Percentiles rank a stretch among this genome's conserved stretches.
Conservation (phyloP, 2,888 invertebrate genomes). For the Notocelia uddmanniana region DNA sequence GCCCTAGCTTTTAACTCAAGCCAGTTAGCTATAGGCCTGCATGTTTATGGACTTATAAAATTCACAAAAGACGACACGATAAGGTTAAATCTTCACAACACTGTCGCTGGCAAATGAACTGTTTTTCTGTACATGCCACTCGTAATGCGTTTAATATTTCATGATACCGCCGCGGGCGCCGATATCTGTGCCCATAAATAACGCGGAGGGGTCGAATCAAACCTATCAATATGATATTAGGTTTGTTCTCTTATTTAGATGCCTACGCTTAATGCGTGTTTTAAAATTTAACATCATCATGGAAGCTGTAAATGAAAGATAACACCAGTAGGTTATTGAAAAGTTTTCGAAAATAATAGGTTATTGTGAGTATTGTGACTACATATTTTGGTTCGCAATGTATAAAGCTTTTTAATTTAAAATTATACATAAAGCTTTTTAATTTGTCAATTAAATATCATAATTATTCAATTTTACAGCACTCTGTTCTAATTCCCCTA, state of each 20-base stretch:
- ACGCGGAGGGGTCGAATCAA: slow-evolving; percentile 74
- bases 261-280: slow-evolving; percentile 36
- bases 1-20: background rate
- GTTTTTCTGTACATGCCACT: slow-evolving; percentile 82
- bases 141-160: slow-evolving; percentile 86
- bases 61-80: background rate
- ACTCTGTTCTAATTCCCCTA: too few species aligned
- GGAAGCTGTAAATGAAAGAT: slow-evolving; percentile 1
- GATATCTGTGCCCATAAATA: slow-evolving; percentile 83
- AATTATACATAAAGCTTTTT: too few species aligned
- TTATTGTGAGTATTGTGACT: too few species aligned
- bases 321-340: background rate
- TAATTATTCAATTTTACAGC: too few species aligned
- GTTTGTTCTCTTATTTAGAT: slow-evolving; percentile 63
- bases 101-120: slow-evolving; percentile 64
- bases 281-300: slow-evolving; percentile 9
- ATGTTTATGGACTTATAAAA: background rate
- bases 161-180: slow-evolving; percentile 81
- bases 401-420: too few species aligned
- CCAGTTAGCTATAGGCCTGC: background rate
- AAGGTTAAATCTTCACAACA: background rate
- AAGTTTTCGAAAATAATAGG: too few species aligned
- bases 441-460: too few species aligned
- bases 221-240: slow-evolving; percentile 84
- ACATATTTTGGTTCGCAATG: too few species aligned